phyloP scores from a whole-genome alignment of 2,888 invertebrate genomes.

The Leuctra nigra region DNA sequence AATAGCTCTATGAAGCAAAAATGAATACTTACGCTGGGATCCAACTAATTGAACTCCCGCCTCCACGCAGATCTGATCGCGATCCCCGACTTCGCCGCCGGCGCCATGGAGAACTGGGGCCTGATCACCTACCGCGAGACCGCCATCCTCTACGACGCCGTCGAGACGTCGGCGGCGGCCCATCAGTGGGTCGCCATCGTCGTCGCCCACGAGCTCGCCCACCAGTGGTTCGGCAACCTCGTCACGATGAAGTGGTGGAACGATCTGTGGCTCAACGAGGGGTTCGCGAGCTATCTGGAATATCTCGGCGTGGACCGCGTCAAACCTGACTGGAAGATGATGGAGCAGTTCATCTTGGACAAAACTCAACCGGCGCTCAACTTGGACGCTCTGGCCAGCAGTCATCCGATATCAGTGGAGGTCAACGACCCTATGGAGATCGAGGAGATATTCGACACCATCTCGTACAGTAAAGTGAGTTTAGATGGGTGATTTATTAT shows the following conservation, averaged over 20 bases:
- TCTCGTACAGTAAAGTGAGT: constrained; percentile 70
- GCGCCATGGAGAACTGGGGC: constrained; percentile 78
- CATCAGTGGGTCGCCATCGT: constrained; percentile 61
- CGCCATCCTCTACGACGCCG: constrained; percentile 55
- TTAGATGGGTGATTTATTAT: too few relatives aligned
- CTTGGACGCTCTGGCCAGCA: constrained; percentile 60
- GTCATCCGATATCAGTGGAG: constrained; percentile 62
- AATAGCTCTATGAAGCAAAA: too few relatives aligned
- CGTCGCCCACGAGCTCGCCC: constrained; percentile 64
- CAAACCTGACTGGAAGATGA: constrained; percentile 59
- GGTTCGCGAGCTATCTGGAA: constrained; percentile 75
- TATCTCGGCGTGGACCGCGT: constrained; percentile 61
- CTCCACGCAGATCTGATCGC: constrained; percentile 56
- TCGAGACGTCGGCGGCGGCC: constrained; percentile 55
- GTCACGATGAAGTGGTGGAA: constrained; percentile 95
- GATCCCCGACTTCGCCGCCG: constrained; percentile 60
- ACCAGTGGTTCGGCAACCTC: constrained; percentile 82
- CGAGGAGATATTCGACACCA: constrained; percentile 66
- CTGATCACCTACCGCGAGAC: constrained; percentile 67
- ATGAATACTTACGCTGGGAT: too few relatives aligned
- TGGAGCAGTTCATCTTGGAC: constrained; percentile 62
- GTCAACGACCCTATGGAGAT: constrained; percentile 64
- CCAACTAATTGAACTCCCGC: too few relatives aligned
- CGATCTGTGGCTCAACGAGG: constrained; percentile 87
- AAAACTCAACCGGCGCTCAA: constrained; percentile 61